phyloP scores from a whole-genome alignment of 2,888 invertebrate genomes.

The Aphodius sticticus region DNA sequence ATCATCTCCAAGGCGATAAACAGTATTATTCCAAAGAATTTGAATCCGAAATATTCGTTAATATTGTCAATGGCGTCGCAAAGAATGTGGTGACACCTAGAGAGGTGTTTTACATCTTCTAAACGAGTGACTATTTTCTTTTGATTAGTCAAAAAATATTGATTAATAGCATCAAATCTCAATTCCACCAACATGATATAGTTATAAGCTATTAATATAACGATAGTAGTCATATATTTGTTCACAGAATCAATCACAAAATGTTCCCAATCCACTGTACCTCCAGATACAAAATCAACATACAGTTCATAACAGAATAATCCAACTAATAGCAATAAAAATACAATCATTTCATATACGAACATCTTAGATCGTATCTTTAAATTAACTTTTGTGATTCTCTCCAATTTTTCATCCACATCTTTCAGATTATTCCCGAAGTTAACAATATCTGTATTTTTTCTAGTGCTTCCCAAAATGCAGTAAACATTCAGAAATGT shows the following conservation, averaged over 20 bases:
- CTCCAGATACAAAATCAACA: slow-evolving; percentile 1
- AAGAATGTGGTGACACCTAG: slow-evolving; percentile 18
- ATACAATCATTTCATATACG: slow-evolving; percentile 14
- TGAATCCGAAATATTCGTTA: slow-evolving; percentile 29
- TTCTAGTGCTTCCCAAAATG: slow-evolving; percentile 7
- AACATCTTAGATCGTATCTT: slow-evolving; percentile 16
- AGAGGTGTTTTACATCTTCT: background rate
- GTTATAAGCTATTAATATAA: slow-evolving; percentile 17
- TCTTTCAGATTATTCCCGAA: slow-evolving; percentile 6
- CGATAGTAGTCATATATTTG: slow-evolving; percentile 15
- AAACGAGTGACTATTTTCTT: background rate
- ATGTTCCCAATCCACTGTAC: background rate
- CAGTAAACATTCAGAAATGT: slow-evolving; percentile 15
- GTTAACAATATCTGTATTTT: slow-evolving; percentile 7
- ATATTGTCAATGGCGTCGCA: slow-evolving; percentile 28
- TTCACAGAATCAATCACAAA: slow-evolving; percentile 11
- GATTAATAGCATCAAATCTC: slow-evolving; percentile 25
- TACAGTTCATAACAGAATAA: slow-evolving; percentile 9
- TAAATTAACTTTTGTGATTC: background rate
- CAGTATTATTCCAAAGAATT: slow-evolving; percentile 26
- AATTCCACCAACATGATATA: slow-evolving; percentile 14
- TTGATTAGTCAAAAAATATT: background rate
- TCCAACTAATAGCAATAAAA: background rate
- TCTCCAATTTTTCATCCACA: slow-evolving; percentile 13
- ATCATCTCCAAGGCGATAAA: slow-evolving; percentile 27